Base-by-base conservation (phyloP, 2,888 invertebrate species). In the Lasioglossum pauxillum region DNA sequence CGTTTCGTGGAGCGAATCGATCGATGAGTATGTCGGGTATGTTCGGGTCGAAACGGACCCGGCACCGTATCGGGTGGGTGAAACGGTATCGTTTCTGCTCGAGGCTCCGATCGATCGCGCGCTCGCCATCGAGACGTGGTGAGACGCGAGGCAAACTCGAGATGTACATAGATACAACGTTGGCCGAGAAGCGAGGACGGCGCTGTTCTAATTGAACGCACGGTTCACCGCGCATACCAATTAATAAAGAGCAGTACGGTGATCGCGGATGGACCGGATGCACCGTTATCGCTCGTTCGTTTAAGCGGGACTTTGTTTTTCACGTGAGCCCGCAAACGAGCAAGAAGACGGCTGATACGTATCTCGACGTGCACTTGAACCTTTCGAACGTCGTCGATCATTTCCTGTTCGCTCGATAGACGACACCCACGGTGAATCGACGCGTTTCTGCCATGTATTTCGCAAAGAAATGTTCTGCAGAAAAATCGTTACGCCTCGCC, bases 121-220 rank as follows among this genome's bases (percentile, higher is more conserved):
- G 69, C 57, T 23, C 53, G 53, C 23, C 23, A 53, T 23, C 53
- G 64, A 46, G 27, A 67, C 64, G 60, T 16, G 46, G 74, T 8
- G 64, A 46, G 27, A 67, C 64, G 60, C 31, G 35, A 76, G 67
- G 72, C 49, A 41, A 71, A 73, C 19, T 67, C 31, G 67, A 67
- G 23, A 67, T n/a, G n/a, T 67, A 16, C 46, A 46, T 44, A 44
- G 14, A 44, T 46, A 60, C 14, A 27, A 31, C 35, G 67, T 31
- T 35, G 35, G 10, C 19, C 67, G 67, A 67, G 67, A 67, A 67
- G 67, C 83, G 64, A 14, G 72, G 77, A 80, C 83, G 60, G 67
- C 78, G 74, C 57, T 74, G 77, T 87, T 74, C 73, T 85, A 89
- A 90, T 88, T 78, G 81, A 88, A 88, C 80, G 77, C 60, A 82